Conservation (phyloP, 2,888 invertebrate genomes). For the Diarsia rubi region DNA sequence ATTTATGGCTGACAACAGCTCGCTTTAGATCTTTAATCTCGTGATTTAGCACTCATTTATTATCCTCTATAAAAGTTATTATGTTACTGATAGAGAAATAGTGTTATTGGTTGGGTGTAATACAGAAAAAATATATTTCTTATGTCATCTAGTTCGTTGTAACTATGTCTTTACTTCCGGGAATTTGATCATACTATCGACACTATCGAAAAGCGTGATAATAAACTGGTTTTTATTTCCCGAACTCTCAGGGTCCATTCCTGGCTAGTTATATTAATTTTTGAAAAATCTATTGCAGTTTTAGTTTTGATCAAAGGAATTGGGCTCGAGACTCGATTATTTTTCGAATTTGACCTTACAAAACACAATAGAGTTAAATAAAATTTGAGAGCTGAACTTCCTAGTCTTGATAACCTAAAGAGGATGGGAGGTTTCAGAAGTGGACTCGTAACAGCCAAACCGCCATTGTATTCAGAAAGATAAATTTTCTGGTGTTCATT, state of each 20-base stretch:
- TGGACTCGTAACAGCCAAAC: background rate
- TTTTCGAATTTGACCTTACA: no score
- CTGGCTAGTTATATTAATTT: background rate
- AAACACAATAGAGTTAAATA: background rate
- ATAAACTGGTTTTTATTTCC: no score
- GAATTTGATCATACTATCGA: no score
- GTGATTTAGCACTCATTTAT: conserved; percentile 38
- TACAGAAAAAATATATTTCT: no score
- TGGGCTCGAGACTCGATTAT: no score
- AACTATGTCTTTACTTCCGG: no score
- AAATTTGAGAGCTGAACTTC: background rate
- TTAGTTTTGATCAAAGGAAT: background rate
- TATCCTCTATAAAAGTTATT: background rate
- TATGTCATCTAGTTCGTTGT: no score
- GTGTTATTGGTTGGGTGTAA: background rate
- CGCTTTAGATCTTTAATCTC: conserved; percentile 25
- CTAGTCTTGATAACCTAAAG: no score
- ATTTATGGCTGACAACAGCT: conserved; percentile 42
- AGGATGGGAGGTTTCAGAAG: no score
- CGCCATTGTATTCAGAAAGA: background rate
- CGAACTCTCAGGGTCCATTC: background rate
- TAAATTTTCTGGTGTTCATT: background rate
- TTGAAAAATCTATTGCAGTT: background rate
- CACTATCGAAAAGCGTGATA: no score
- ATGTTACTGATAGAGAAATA: conserved; percentile 7